These are phyloP conservation scores for Psettodes erumei DNA, from an alignment of 2,113 vertebrate genomes.

Conservation along the genomic window DNA sequence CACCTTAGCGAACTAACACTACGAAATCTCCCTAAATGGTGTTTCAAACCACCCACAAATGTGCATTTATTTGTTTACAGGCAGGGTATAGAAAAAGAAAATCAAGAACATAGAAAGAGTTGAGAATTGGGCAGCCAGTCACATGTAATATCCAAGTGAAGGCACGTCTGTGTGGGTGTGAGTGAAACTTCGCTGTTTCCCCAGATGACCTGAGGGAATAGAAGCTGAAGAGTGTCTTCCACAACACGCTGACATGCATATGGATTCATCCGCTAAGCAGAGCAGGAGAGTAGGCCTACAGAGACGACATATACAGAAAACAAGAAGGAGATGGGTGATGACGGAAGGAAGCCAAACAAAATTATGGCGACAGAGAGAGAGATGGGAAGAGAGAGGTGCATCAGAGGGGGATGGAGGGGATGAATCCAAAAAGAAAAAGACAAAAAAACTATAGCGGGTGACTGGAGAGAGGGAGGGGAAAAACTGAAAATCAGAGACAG, in stretches of 20 bases:
- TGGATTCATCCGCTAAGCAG: conserved; percentile 42
- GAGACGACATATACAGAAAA: conserved; percentile 54
- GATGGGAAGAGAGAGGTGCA: conserved; percentile 4
- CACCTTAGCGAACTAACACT: background rate
- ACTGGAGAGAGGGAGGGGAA: conserved; percentile 33
- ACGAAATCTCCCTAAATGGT: background rate
- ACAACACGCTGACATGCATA: conserved; percentile 55
- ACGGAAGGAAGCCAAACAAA: conserved; percentile 59
- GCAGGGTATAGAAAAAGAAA: background rate
- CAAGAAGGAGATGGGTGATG: conserved; percentile 47
- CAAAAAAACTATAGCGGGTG: conserved; percentile 31
- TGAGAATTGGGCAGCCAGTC: conserved; percentile 15
- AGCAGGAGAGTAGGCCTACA: conserved; percentile 44
- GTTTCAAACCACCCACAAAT: background rate
- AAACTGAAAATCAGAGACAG: conserved; percentile 49
- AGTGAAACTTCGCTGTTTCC: conserved; percentile 27
- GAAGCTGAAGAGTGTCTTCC: conserved; percentile 45
- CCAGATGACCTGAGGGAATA: conserved; percentile 35
- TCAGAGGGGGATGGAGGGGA: conserved; percentile 28
- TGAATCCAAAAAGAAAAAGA: conserved; percentile 16
- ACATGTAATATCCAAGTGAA: conserved; percentile 17
- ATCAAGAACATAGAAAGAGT: conserved; percentile 15
- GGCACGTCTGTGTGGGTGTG: conserved; percentile 21
- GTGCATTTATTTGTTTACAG: background rate
- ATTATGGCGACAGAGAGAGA: conserved; percentile 19